phyloP scores from a whole-genome alignment of 2,113 vertebrate genomes.

The Oxyruncus cristatus region DNA sequence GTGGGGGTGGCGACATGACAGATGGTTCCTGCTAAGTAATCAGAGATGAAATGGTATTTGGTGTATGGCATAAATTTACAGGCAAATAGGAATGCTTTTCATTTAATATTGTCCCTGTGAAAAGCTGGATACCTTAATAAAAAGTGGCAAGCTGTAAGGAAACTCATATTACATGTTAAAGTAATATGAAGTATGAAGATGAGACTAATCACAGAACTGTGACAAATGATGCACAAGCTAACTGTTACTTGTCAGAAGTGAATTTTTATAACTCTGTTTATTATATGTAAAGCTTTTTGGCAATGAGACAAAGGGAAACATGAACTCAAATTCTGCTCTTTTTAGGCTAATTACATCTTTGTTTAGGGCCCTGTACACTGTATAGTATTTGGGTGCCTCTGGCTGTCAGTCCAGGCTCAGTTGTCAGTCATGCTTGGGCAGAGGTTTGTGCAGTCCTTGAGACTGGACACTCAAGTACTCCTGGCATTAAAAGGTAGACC shows the following conservation, averaged over 20 bases:
- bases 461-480: not conserved
- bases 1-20: not conserved
- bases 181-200: not conserved
- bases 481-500: not conserved
- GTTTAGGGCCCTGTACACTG: not conserved
- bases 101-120: not conserved
- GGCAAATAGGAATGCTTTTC: constrained; percentile 12
- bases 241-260: not conserved
- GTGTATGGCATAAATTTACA: not conserved
- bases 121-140: constrained; percentile 4
- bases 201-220: not conserved
- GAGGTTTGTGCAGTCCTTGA: not conserved
- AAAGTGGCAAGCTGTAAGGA: not conserved
- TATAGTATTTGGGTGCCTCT: not conserved
- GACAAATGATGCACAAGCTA: not conserved
- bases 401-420: not conserved
- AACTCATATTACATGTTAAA: not conserved
- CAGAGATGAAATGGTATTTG: constrained; percentile 27
- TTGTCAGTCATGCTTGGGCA: not conserved
- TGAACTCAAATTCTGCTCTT: not conserved
- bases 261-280: not conserved
- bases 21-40: constrained; percentile 30
- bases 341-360: not conserved
- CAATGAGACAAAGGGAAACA: not conserved
- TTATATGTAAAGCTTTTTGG: not conserved